These are phyloP conservation scores for Aegithalos caudatus DNA, from an alignment of 2,113 vertebrate species.

Conservation along the genomic window DNA sequence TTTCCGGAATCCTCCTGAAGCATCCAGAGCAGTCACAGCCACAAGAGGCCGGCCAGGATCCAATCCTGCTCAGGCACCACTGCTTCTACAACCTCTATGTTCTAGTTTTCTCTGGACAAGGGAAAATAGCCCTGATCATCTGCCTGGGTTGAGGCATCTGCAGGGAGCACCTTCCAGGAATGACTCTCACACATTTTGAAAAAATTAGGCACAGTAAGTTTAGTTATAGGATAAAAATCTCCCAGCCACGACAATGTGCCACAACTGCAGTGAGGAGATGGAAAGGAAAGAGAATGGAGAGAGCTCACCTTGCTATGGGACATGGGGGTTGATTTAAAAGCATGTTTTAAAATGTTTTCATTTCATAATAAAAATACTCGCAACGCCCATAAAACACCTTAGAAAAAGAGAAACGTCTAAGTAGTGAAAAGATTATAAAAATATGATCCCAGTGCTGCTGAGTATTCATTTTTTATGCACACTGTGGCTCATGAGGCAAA, in stretches of 20 bases:
- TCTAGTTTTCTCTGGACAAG: not conserved
- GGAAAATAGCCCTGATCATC: fast-evolving
- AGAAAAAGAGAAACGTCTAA: not conserved
- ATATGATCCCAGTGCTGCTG: not conserved
- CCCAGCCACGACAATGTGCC: not conserved
- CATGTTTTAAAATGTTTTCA: not conserved
- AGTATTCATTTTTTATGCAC: not conserved
- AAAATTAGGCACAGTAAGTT: not conserved
- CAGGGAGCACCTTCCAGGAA: not conserved
- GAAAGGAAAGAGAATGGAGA: not conserved
- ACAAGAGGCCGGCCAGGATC: not conserved
- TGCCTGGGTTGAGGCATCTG: fast-evolving
- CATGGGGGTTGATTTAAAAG: not conserved
- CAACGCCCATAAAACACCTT: not conserved
- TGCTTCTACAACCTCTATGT: not conserved
- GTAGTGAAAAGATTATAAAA: not conserved
- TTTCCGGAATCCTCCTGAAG: not conserved
- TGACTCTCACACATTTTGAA: not conserved
- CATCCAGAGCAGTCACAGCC: not conserved
- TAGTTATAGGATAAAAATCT: not conserved
- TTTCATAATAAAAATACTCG: not conserved
- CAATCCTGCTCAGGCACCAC: not conserved
- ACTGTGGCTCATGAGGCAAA: not conserved
- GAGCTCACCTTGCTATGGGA: not conserved
- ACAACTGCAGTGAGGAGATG: not conserved